Percentiles rank a stretch among this genome's conserved stretches.
phyloP scores from a whole-genome alignment of 2,113 vertebrate species.

The human region GRCh38 chrX:134350001-134350500 shows the following conservation, averaged over 20 bases:
- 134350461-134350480: too few relatives aligned
- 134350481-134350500: too few relatives aligned
- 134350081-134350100: neutral
- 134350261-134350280: neutral
- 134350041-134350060: neutral
- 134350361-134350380: neutral
- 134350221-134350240: neutral
- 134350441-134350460: too few relatives aligned
- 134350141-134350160: neutral
- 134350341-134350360: neutral
- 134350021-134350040: neutral
- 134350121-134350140: neutral
- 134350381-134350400: accelerated
- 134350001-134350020: conserved; percentile 28
- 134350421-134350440: too few relatives aligned
- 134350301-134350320: neutral
- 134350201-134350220: neutral
- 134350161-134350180: neutral
- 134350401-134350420: too few relatives aligned
- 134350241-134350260: neutral
- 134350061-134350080: neutral
- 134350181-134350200: neutral
- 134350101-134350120: neutral
- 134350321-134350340: neutral
- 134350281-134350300: neutral